A percentile compares a stretch with the other conserved stretches of the same genome.
phyloP scores from a whole-genome alignment of 2,888 invertebrate genomes.

The Cerceris rybyensis region DNA sequence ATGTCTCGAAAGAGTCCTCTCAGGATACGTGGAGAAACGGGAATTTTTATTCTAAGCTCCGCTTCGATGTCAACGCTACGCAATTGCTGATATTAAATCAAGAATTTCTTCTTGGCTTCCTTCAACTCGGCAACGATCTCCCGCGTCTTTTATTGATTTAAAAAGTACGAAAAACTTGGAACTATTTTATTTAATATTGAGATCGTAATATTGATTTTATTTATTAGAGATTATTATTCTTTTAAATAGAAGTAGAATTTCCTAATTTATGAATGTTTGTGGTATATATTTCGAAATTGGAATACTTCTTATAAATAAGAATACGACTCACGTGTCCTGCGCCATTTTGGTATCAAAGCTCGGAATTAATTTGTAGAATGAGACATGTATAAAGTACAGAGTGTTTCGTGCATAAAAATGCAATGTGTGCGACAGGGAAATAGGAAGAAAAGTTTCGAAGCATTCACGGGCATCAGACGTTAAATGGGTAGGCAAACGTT shows the following conservation, averaged over 20 bases:
- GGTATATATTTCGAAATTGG: too few species aligned
- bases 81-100: slow-evolving; percentile 47
- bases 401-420: slow-evolving; percentile 51
- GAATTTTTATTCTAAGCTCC: slow-evolving; percentile 57
- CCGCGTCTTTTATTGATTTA: too few species aligned
- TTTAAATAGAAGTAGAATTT: too few species aligned
- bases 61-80: slow-evolving; percentile 47
- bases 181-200: neutral
- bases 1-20: slow-evolving; percentile 53
- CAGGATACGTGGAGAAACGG: slow-evolving; percentile 48
- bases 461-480: slow-evolving; percentile 63
- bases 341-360: too few species aligned
- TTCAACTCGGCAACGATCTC: too few species aligned
- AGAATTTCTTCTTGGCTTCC: slow-evolving; percentile 4
- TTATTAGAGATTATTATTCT: too few species aligned
- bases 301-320: too few species aligned
- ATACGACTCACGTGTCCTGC: too few species aligned
- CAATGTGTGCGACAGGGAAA: slow-evolving; percentile 44
- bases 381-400: too few species aligned
- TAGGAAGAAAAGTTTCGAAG: slow-evolving; percentile 42
- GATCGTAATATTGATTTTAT: neutral
- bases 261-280: too few species aligned
- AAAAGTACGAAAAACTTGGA: too few species aligned
- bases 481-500: slow-evolving; percentile 79
- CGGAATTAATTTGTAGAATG: too few species aligned